These are phyloP conservation scores for Drosophila mulleri DNA, from an alignment of 2,888 invertebrate genomes.

Conservation along the genomic window DNA sequence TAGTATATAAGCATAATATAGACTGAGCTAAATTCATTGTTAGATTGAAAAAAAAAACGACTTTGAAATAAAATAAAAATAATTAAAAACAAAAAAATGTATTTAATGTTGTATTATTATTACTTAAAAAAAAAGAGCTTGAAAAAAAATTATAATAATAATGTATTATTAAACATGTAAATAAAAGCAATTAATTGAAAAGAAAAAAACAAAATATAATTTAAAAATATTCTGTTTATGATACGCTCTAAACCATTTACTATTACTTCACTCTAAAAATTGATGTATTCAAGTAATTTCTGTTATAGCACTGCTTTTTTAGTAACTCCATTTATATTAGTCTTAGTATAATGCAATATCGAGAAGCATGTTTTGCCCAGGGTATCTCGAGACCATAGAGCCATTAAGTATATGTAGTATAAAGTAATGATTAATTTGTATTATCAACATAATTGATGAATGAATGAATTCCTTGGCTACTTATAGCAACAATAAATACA, in stretches of 20 bases:
- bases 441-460: constrained; percentile 35
- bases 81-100: too few relatives aligned
- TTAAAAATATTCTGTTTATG: neutral
- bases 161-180: too few relatives aligned
- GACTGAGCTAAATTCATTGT: neutral
- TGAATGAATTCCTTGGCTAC: constrained; percentile 56
- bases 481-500: constrained; percentile 56
- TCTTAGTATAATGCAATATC: neutral
- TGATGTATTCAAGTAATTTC: neutral
- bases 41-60: too few relatives aligned
- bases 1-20: neutral
- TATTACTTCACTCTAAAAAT: neutral
- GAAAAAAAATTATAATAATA: too few relatives aligned
- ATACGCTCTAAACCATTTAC: neutral
- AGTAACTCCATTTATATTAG: neutral
- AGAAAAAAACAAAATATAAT: too few relatives aligned
- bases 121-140: too few relatives aligned
- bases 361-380: neutral
- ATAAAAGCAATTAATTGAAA: too few relatives aligned
- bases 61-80: too few relatives aligned
- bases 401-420: neutral
- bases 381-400: neutral
- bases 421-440: constrained; percentile 9
- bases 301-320: neutral
- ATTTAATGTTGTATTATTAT: too few relatives aligned